phyloP scores from a whole-genome alignment of 1,140 invertebrate genomes.

The Papilio xuthus region DNA sequence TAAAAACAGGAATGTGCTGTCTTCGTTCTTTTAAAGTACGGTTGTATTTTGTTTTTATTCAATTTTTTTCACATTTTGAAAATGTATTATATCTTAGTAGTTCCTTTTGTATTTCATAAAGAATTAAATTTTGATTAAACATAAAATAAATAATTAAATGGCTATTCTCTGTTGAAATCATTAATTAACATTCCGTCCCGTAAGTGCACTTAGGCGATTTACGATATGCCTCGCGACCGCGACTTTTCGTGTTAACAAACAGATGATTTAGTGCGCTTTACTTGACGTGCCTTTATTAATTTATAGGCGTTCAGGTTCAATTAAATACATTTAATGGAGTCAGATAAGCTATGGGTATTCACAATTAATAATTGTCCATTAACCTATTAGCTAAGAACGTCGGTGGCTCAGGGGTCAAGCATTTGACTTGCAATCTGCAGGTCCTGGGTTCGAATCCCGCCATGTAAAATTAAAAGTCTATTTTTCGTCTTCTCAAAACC shows the following conservation, averaged over 20 bases:
- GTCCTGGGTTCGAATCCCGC: too few species aligned
- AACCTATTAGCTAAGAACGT: conserved; percentile 15
- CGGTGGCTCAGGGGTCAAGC: too few species aligned
- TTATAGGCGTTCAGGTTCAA: conserved; percentile 25
- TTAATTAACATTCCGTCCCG: conserved; percentile 34
- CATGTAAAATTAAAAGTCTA: too few species aligned
- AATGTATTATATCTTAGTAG: too few species aligned
- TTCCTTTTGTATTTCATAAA: too few species aligned
- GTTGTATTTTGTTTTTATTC: too few species aligned
- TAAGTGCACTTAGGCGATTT: conserved; percentile 37
- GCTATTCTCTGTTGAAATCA: conserved; percentile 39
- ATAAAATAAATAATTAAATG: conserved; percentile 36
- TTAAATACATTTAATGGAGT: conserved; percentile 18
- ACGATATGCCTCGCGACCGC: neutral
- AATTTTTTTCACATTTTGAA: too few species aligned
- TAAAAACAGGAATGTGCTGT: too few species aligned
- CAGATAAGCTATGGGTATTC: conserved; percentile 16
- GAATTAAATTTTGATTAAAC: too few species aligned
- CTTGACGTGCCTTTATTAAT: conserved; percentile 21
- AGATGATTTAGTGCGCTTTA: conserved; percentile 18
- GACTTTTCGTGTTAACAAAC: conserved; percentile 17
- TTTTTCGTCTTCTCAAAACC: too few species aligned
- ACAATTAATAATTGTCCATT: conserved; percentile 16
- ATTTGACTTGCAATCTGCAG: too few species aligned
- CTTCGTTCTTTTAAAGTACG: too few species aligned